These are phyloP conservation scores for Perca schrenkii DNA, from an alignment of 2,113 vertebrate genomes.

Conservation along the genomic window DNA sequence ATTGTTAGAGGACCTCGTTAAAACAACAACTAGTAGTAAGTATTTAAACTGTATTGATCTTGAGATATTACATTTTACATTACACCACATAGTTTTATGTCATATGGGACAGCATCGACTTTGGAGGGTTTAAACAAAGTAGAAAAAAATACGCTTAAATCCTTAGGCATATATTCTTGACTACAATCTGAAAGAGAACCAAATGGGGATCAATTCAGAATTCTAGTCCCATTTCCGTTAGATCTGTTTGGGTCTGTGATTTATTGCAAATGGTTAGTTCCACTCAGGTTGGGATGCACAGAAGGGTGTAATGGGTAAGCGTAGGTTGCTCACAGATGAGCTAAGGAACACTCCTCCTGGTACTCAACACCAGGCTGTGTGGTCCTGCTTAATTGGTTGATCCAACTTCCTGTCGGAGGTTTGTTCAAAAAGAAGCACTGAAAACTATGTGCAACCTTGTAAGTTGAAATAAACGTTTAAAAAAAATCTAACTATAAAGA, in stretches of 20 bases:
- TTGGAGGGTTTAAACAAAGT: neutral
- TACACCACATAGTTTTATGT: no score
- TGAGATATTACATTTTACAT: no score
- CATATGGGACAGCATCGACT: no score
- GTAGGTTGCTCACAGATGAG: neutral
- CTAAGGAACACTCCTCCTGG: neutral
- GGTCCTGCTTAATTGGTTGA: neutral
- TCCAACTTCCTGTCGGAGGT: neutral
- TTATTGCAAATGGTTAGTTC: neutral
- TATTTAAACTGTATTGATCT: no score
- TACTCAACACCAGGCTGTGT: neutral
- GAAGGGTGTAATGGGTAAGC: neutral
- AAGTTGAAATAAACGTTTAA: neutral
- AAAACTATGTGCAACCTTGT: neutral
- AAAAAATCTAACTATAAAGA: no score
- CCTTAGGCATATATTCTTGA: neutral
- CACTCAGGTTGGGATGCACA: neutral
- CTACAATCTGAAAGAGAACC: neutral
- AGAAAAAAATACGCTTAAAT: neutral
- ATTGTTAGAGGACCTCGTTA: no score
- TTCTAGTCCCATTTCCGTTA: neutral
- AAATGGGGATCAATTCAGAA: neutral
- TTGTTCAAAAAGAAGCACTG: neutral
- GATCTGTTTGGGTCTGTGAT: neutral
- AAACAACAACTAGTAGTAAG: no score